phyloP scores from a whole-genome alignment of 1,140 invertebrate species.

The Octopus bimaculoides region DNA sequence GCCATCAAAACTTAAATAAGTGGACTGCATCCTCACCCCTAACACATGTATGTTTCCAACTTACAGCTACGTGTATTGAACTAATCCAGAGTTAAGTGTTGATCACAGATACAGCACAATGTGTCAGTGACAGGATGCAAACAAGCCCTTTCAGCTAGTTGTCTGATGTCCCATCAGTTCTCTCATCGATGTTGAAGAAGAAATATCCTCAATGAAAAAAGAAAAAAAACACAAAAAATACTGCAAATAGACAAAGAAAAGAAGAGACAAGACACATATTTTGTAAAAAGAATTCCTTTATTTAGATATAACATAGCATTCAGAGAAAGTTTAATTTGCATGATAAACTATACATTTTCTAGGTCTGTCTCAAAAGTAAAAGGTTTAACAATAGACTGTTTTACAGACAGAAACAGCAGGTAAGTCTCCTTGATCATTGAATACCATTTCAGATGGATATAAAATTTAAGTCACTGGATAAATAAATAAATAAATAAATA shows the following conservation, averaged over 20 bases:
- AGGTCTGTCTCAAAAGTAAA: slow-evolving; percentile 2
- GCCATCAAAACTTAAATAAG: no score
- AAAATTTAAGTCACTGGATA: no score
- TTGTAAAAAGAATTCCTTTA: slow-evolving; percentile 11
- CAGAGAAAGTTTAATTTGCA: slow-evolving; percentile 6
- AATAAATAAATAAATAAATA: no score
- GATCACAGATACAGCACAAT: neutral
- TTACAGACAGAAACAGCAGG: no score
- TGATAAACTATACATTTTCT: slow-evolving; percentile 10
- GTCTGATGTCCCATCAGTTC: neutral
- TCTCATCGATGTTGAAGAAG: neutral
- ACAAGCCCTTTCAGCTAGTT: neutral
- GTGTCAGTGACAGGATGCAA: neutral
- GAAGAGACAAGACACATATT: neutral
- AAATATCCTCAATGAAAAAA: neutral
- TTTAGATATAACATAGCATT: slow-evolving; percentile 4
- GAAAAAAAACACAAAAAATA: neutral
- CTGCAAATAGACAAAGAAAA: neutral
- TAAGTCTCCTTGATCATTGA: no score
- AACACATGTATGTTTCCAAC: no score
- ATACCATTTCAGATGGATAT: no score
- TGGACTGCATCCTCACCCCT: no score
- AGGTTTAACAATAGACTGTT: neutral
- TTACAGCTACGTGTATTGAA: no score
- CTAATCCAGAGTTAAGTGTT: no score